Conservation (phyloP, 1,140 invertebrate genomes). For the Battus philenor region DNA sequence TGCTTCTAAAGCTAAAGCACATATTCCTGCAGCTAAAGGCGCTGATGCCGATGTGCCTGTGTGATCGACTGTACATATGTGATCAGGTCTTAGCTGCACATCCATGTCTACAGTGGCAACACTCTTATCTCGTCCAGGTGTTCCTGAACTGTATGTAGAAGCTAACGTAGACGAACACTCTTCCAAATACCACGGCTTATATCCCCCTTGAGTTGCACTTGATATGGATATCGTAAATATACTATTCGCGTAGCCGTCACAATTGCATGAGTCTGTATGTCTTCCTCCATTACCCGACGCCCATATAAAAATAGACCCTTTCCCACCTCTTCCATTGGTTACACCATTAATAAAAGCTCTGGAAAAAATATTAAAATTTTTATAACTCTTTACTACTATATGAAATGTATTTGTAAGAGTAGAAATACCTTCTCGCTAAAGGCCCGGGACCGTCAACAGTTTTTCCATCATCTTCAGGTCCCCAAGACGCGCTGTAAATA, state of each 20-base stretch:
- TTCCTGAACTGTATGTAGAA: conserved; percentile 96
- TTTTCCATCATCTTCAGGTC: conserved; percentile 96
- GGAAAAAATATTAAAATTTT: conserved; percentile 48
- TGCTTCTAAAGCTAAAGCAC: conserved; percentile 94
- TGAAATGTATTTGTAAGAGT: not conserved
- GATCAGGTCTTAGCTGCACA: conserved; percentile 85
- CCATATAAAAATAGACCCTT: conserved; percentile 99
- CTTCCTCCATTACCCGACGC: conserved; percentile 98
- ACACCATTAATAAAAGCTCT: conserved; percentile 96
- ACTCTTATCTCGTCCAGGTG: conserved; percentile 93
- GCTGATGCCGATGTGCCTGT: conserved; percentile 96
- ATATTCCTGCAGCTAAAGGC: conserved; percentile 95
- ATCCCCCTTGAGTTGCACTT: conserved; percentile 95
- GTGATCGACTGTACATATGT: conserved; percentile 91
- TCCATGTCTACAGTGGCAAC: conserved; percentile 97
- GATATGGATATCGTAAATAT: conserved; percentile 98
- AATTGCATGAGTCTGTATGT: conserved; percentile 97
- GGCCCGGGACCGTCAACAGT: conserved; percentile 98
- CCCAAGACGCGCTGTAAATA: conserved; percentile 97
- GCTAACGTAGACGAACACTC: conserved; percentile 97
- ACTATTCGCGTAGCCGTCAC: conserved; percentile 98
- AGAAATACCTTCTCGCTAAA: conserved; percentile 83
- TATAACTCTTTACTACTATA: too few species aligned
- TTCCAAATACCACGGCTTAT: conserved; percentile 97
- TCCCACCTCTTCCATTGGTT: conserved; percentile 92